phyloP scores from a whole-genome alignment of 2,888 invertebrate genomes.

The Cephus nigrinus region DNA sequence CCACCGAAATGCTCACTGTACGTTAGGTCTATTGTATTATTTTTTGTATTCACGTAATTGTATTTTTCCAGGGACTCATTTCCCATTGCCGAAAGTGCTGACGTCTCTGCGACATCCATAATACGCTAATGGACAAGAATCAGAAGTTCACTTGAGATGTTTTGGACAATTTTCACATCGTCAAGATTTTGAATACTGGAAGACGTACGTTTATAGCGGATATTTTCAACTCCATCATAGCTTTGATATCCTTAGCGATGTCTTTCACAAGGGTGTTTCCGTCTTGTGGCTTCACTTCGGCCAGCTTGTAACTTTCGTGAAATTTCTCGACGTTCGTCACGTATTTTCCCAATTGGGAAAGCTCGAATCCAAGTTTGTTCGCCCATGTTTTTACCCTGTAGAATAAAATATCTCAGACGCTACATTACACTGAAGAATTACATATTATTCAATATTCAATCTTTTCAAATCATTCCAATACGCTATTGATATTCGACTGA shows the following conservation, averaged over 20 bases:
- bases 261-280: constrained; percentile 83
- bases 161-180: neutral
- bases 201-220: constrained; percentile 81
- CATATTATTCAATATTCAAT: no score
- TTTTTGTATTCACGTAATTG: constrained; percentile 58
- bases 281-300: constrained; percentile 79
- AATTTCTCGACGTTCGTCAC: constrained; percentile 84
- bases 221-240: constrained; percentile 90
- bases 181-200: neutral
- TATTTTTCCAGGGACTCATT: constrained; percentile 45
- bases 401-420: constrained; percentile 15
- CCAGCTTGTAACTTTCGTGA: constrained; percentile 85
- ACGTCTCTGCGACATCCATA: constrained; percentile 88
- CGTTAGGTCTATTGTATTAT: constrained; percentile 71
- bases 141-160: constrained; percentile 1
- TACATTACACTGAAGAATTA: neutral
- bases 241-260: constrained; percentile 85
- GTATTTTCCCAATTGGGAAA: constrained; percentile 83
- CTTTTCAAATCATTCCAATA: constrained; percentile 24
- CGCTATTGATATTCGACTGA: constrained; percentile 31
- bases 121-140: constrained; percentile 72
- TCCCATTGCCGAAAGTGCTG: constrained; percentile 72
- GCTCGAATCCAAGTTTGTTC: constrained; percentile 81
- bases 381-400: constrained; percentile 84
- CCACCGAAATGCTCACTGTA: constrained; percentile 83